Base-by-base conservation (phyloP, 2,888 invertebrate genomes). In the Coremacera marginata region DNA sequence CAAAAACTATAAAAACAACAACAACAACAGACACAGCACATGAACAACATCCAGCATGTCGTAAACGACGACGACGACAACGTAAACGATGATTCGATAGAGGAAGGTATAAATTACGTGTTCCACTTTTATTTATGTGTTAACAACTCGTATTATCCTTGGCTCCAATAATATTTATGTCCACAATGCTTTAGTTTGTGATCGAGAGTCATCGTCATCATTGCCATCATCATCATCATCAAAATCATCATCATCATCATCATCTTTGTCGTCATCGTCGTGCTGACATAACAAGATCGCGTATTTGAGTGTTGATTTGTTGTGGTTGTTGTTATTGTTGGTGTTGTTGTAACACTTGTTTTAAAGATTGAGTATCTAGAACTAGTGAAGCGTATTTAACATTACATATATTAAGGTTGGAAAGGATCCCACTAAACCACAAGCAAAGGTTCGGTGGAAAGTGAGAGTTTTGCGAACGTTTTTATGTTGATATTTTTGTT, bases 41-140 rank as follows among this genome's bases (percentile, higher is more conserved):
- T 27, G 71, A 31, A 37, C 71, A 37, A 37, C 11, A 16, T 49
- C 19, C 57, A 31, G 71, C 57, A 34, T 55, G 22, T 52, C 55
- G 60, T 51, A 74, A 71, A 74, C 55, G 34, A 55, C 31, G 31
- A 55, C 31, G 31, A 27, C 31, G n/a, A 60, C 31, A 11, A 62
- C 49, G 55, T 22, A 25, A 55, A 31, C 22, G 57, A 37, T 22
- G 37, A 60, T 52, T 49, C 70, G 49, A 70, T 44, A 49, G 25
- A 67, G 78, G 79, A 80, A 77, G 77, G 78, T 80, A 78, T 80
- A 78, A 80, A 80, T 80, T 80, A 80, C 78, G 71, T 75, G 77
- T 77, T 75, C 78, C 78, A 75, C 78, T 80, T 63, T 74, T 80
- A 78, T 80, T 80, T 78, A 80, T 80, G 78, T 78, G 74, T 65